Percentiles rank a stretch among this genome's conserved stretches.
phyloP scores from a whole-genome alignment of 2,113 vertebrate genomes.

The Sardina pilchardus region DNA sequence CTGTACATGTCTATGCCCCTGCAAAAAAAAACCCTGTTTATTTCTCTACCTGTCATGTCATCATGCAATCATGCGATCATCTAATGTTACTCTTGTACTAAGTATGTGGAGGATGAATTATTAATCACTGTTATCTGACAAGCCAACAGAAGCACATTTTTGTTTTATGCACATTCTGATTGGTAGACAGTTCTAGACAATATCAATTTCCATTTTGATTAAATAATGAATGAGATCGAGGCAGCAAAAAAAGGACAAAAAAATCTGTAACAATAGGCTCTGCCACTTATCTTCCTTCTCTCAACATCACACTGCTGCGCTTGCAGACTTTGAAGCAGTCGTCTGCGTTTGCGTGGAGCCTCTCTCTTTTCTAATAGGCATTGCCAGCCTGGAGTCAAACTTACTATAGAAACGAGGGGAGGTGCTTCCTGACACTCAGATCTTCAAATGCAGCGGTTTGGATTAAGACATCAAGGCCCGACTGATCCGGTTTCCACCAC shows the following conservation, averaged over 20 bases:
- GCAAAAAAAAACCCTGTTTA: neutral
- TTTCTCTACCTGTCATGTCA: neutral
- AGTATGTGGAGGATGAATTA: neutral
- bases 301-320: neutral
- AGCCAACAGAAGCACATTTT: neutral
- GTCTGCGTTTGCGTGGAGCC: neutral
- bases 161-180: neutral
- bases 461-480: slow-evolving; percentile 33
- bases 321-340: neutral
- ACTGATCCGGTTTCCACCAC: slow-evolving; percentile 20
- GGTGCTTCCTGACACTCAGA: slow-evolving; percentile 21
- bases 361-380: neutral
- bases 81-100: neutral
- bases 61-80: neutral
- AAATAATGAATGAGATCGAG: neutral
- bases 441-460: slow-evolving; percentile 8
- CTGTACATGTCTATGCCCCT: neutral
- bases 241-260: neutral
- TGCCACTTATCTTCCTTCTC: neutral
- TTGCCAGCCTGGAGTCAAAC: neutral
- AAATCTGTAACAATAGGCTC: neutral
- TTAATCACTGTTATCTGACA: neutral
- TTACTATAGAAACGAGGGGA: slow-evolving; percentile 9
- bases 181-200: neutral
- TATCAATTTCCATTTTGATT: neutral